These are phyloP conservation scores for Sarcophaga rosellei DNA, from an alignment of 2,888 invertebrate genomes.

Conservation along the genomic window DNA sequence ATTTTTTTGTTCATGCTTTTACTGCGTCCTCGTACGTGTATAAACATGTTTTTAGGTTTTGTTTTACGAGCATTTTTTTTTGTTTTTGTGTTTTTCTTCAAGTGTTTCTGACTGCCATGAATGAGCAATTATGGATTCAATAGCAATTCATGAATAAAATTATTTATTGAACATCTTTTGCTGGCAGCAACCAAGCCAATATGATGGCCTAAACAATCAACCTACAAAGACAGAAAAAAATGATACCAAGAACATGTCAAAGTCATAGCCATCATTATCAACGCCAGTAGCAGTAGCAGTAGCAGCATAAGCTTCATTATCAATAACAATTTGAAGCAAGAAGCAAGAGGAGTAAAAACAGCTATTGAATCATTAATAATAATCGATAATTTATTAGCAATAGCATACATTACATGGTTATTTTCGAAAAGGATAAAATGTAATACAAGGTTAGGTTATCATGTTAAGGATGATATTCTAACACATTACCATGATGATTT, in stretches of 20 bases:
- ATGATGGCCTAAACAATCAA: constrained; percentile 43
- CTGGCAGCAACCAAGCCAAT: constrained; percentile 12
- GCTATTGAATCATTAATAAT: constrained; percentile 3
- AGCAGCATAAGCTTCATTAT: constrained; percentile 22
- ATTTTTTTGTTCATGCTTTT: no score
- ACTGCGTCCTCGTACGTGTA: no score
- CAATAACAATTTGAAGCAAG: constrained; percentile 19
- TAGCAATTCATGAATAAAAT: constrained; percentile 42
- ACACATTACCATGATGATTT: neutral
- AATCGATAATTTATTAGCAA: neutral
- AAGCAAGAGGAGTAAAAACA: neutral
- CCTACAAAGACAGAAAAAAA: constrained; percentile 18
- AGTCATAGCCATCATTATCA: constrained; percentile 49
- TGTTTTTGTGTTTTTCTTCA: neutral
- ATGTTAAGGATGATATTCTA: neutral
- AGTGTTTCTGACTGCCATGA: constrained; percentile 67
- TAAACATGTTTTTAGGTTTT: no score
- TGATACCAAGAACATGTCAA: constrained; percentile 46
- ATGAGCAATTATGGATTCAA: constrained; percentile 66
- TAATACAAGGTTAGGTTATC: neutral
- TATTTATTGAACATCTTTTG: constrained; percentile 18
- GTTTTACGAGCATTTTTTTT: neutral
- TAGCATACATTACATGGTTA: neutral
- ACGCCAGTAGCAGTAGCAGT: neutral
- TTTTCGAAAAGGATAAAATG: neutral